Evolutionary conservation across 2,797 vertebrate species (phyloP).

Genomic region (Semotilus atromaculatus): DNA sequence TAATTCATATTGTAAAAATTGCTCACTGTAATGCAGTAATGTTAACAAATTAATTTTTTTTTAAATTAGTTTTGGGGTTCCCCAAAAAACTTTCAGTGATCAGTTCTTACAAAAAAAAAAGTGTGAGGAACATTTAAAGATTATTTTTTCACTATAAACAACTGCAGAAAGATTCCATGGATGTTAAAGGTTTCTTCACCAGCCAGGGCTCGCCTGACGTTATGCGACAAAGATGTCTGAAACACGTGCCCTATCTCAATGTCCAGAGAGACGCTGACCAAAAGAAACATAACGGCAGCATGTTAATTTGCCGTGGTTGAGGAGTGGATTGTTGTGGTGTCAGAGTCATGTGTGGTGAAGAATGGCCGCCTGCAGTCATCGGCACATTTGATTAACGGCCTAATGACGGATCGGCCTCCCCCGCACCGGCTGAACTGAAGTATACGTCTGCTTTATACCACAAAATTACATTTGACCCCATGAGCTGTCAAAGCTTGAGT

Average conservation of each 20-base stretch:
- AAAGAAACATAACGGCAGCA: background rate
- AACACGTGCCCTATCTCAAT: constrained; percentile 26
- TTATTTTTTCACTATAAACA: background rate
- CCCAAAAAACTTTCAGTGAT: background rate
- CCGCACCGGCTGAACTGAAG: constrained; percentile 61
- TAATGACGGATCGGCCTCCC: constrained; percentile 63
- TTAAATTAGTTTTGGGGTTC: background rate
- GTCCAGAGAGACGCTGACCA: constrained; percentile 22
- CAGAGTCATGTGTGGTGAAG: constrained; percentile 46
- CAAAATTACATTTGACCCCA: constrained; percentile 68
- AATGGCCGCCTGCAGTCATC: constrained; percentile 46
- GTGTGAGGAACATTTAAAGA: background rate
- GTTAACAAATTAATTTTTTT: too few species aligned
- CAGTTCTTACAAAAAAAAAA: background rate
- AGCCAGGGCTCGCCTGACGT: background rate
- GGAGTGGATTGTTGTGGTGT: constrained; percentile 48
- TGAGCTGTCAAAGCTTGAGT: constrained; percentile 67
- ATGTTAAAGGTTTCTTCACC: background rate
- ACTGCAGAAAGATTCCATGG: background rate
- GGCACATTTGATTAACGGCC: constrained; percentile 53
- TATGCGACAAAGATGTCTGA: constrained; percentile 41
- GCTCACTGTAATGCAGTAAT: too few species aligned
- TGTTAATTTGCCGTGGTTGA: constrained; percentile 32
- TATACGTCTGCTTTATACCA: constrained; percentile 49
- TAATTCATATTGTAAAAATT: too few species aligned